Evolutionary conservation across 92 coral and sea anemone genomes (phyloP).

Genomic region (Heteractis magnifica): DNA sequence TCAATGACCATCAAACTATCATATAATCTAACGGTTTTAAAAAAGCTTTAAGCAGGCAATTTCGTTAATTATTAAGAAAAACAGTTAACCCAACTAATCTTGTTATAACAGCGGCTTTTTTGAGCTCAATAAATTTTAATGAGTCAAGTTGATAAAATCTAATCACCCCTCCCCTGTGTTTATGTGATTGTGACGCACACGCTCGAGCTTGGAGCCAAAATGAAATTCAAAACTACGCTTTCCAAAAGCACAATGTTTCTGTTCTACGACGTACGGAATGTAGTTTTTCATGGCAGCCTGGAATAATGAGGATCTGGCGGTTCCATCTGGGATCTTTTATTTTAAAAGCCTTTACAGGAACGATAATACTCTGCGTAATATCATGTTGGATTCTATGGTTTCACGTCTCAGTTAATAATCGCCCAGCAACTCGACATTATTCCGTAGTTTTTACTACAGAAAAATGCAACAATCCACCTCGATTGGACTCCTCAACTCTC

Average conservation of each 20-base stretch:
- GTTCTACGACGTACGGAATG: constrained; percentile 5
- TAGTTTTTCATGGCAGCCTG: constrained; percentile 35
- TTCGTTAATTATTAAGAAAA: neutral
- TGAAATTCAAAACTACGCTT: constrained; percentile 11
- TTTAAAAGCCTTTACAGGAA: constrained; percentile 49
- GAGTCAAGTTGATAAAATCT: neutral
- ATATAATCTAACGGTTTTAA: neutral
- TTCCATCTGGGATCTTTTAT: constrained; percentile 74
- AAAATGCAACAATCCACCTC: constrained; percentile 62
- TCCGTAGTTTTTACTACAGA: constrained; percentile 57
- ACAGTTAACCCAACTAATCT: neutral
- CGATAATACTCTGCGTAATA: constrained; percentile 47
- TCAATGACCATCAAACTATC: neutral
- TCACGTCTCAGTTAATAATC: constrained; percentile 45
- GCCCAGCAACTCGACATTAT: constrained; percentile 6
- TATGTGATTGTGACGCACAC: constrained; percentile 27
- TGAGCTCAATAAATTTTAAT: constrained; percentile 10
- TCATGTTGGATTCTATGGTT: constrained; percentile 73
- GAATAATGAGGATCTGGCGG: constrained; percentile 83
- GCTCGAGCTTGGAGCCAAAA: constrained; percentile 9
- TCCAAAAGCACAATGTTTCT: constrained; percentile 7
- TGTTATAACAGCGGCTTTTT: neutral
- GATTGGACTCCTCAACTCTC: constrained; percentile 5
- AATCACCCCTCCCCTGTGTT: constrained; percentile 17
- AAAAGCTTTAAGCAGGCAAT: neutral